These are phyloP conservation scores for Apis florea DNA, from an alignment of 1,140 invertebrate species.

Conservation along the genomic window DNA sequence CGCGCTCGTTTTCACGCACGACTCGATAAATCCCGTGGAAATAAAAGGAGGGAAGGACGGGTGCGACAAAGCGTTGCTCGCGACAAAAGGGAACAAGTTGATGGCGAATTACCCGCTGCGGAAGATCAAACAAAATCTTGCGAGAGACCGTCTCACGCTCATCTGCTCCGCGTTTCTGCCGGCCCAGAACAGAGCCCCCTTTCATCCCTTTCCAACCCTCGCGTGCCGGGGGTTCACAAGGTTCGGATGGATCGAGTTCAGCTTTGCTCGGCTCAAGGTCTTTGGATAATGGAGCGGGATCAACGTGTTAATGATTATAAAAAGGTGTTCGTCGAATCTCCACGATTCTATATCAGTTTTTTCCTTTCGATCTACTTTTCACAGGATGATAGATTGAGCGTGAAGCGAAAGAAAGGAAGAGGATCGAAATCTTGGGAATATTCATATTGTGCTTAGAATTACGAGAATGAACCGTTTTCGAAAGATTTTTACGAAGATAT, in stretches of 20 bases:
- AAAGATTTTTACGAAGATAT: no score
- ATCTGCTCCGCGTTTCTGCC: constrained; percentile 40
- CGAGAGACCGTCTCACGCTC: constrained; percentile 50
- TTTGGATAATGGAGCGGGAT: no score
- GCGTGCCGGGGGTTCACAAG: constrained; percentile 32
- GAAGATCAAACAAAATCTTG: constrained; percentile 59
- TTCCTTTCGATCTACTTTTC: no score
- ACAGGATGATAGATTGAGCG: no score
- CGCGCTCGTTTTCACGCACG: not conserved
- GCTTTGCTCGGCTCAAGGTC: constrained; percentile 13
- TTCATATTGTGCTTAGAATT: no score
- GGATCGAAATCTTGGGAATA: no score
- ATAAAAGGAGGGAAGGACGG: not conserved
- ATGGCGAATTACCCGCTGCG: constrained; percentile 56
- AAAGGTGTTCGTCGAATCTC: no score
- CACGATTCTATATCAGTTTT: no score
- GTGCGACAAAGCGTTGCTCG: constrained; percentile 51
- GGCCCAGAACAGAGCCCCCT: constrained; percentile 30
- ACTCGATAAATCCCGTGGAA: constrained; percentile 25
- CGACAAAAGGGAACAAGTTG: constrained; percentile 43
- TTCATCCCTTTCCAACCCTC: constrained; percentile 51
- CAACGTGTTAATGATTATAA: no score
- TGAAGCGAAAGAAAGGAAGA: no score
- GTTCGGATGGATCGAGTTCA: constrained; percentile 50
- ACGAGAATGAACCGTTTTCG: no score